Percentiles rank a stretch among this genome's conserved stretches.
These are phyloP conservation scores for Mionectes macconnelli DNA, from an alignment of 2,113 vertebrate species.

Conservation along the genomic window DNA sequence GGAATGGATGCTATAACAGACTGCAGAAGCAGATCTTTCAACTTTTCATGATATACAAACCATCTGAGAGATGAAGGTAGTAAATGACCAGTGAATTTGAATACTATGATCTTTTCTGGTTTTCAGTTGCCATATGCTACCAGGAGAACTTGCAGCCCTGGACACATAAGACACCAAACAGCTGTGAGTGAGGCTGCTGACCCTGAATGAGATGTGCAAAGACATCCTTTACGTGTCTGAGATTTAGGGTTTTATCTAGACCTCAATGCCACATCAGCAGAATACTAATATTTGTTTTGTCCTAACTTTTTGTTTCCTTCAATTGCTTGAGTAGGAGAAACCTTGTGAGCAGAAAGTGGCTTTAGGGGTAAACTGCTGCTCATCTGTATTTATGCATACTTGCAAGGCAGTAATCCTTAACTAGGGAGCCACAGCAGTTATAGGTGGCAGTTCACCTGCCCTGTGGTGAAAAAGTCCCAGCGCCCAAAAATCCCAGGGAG, in stretches of 20 bases:
- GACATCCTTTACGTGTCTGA: background rate
- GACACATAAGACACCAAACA: background rate
- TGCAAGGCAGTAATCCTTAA: background rate
- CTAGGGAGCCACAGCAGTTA: background rate
- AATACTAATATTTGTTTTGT: background rate
- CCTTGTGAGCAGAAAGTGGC: background rate
- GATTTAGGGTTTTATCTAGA: background rate
- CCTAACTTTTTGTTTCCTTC: background rate
- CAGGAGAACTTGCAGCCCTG: background rate
- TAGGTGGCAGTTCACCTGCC: background rate
- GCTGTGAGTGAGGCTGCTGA: background rate
- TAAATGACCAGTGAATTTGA: background rate
- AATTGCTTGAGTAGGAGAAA: background rate
- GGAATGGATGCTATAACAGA: background rate
- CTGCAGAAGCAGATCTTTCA: background rate
- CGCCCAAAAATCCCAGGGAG: background rate
- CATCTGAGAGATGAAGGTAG: background rate
- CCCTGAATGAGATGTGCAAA: background rate
- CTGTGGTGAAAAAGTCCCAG: background rate
- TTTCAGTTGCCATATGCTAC: rapidly evolving
- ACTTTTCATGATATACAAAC: background rate
- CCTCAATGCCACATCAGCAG: background rate
- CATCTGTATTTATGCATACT: background rate
- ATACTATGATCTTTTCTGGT: background rate
- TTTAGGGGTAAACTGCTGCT: background rate